These are phyloP conservation scores for Exaiptasia diaphana DNA, from an alignment of 64 coral and sea anemone species.

Conservation along the genomic window DNA sequence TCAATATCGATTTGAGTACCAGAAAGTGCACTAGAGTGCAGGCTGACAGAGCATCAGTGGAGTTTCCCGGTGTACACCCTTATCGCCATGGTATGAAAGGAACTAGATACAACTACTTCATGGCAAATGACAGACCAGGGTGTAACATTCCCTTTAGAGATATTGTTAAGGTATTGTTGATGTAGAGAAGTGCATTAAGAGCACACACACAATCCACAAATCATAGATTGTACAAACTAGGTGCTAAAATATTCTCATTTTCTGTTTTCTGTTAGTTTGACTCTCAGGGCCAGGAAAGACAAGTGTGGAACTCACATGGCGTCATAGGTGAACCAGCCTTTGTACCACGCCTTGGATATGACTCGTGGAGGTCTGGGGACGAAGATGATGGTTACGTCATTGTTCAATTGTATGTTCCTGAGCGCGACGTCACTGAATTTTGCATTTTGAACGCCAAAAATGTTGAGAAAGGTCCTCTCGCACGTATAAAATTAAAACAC, in stretches of 20 bases:
- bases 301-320: constrained; percentile 87
- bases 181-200: not conserved
- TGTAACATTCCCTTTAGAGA: constrained; percentile 78
- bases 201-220: not conserved
- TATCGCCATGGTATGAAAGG: constrained; percentile 74
- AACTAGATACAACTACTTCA: constrained; percentile 63
- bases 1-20: constrained; percentile 52
- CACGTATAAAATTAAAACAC: constrained; percentile 76
- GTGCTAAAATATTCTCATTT: no score
- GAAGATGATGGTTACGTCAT: constrained; percentile 93
- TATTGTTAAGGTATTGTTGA: constrained; percentile 66
- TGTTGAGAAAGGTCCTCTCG: constrained; percentile 59
- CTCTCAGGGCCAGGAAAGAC: constrained; percentile 1
- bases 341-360: constrained; percentile 75
- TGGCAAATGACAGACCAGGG: constrained; percentile 76
- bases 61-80: constrained; percentile 69
- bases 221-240: no score
- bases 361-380: constrained; percentile 61
- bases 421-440: constrained; percentile 79
- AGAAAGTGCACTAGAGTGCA: constrained; percentile 55
- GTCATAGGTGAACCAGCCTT: constrained; percentile 84
- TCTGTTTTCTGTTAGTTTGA: constrained; percentile 41
- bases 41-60: constrained; percentile 63
- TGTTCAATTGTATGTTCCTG: constrained; percentile 79
- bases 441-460: constrained; percentile 84